These are phyloP conservation scores for Rhabdophis nuchalis DNA, from an alignment of 2,797 vertebrate genomes.

Conservation along the genomic window DNA sequence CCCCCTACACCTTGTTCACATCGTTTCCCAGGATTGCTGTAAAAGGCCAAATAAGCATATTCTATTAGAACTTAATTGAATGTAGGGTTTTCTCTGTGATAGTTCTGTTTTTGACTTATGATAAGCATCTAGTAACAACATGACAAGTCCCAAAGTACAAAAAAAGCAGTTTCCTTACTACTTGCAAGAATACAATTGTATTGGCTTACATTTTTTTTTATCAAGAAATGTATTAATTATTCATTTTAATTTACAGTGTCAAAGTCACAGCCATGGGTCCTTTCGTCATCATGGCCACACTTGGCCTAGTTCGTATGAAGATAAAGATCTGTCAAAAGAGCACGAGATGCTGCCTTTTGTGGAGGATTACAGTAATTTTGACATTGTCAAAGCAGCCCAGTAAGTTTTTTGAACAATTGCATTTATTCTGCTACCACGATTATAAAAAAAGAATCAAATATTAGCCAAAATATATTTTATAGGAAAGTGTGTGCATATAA, in stretches of 20 bases:
- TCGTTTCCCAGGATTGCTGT: background rate
- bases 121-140: background rate
- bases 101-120: background rate
- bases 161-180: background rate
- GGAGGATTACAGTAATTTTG: conserved; percentile 87
- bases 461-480: background rate
- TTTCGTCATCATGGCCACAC: conserved; percentile 39
- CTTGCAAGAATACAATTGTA: background rate
- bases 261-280: conserved; percentile 63
- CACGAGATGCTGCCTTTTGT: conserved; percentile 71
- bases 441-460: background rate
- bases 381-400: conserved; percentile 94
- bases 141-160: background rate
- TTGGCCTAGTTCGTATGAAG: conserved; percentile 4
- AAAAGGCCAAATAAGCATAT: background rate
- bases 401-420: conserved; percentile 69
- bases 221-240: conserved; percentile 20
- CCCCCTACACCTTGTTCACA: background rate
- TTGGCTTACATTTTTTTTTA: background rate
- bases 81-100: background rate
- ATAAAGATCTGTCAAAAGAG: conserved; percentile 69
- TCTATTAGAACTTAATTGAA: background rate
- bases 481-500: background rate
- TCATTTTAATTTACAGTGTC: conserved; percentile 62
- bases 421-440: background rate